Base-by-base conservation (phyloP, 1,140 invertebrate genomes). In the Drosophila parvula region DNA sequence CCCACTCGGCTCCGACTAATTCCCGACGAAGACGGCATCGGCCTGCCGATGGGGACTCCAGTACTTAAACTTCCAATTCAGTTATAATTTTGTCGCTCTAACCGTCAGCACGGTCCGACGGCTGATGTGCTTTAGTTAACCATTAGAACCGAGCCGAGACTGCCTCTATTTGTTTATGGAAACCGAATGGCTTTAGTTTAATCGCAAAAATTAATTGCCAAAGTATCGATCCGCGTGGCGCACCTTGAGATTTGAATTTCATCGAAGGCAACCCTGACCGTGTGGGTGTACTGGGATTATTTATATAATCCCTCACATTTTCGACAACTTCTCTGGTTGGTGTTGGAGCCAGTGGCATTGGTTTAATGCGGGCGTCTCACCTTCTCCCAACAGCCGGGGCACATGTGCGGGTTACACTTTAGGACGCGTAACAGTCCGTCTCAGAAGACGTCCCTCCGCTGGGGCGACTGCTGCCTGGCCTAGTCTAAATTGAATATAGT, bases 361-460 rank as follows among this genome's bases (percentile, higher is more conserved):
- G 56, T 75, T 91, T 74, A 64, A 91, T 91, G 90, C 77, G 73
- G 67, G 48, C 68, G 61, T 53, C 73, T 77, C 69, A 70, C 78
- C 77, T 65, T 57, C 79, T 47, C 56, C 32, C 36, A 67, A 78
- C 56, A 78, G 70, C 56, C 70, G 85, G 93, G 93, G 95, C 96
- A 94, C 95, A 98, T 98, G 97, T 97, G 96, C 94, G 96, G 96
- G 94, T 95, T 97, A 95, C 96, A 95, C 93, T 97, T 97, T 96
- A 97, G 95, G 94, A 97, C 97, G 92, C 96, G 96, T 93, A 98
- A 98, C 94, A 97, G 96, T 94, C 97, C 97, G 94, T 97, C 96
- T 93, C 97, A 97, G 94, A 98, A 97, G 94, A 98, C 97, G 93
- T 97, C 96, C 92, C 95, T 98, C 81, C 95, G 97, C 93, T 98